These are phyloP conservation scores for Dasypolia templi DNA, from an alignment of 2,888 invertebrate species.

Conservation along the genomic window DNA sequence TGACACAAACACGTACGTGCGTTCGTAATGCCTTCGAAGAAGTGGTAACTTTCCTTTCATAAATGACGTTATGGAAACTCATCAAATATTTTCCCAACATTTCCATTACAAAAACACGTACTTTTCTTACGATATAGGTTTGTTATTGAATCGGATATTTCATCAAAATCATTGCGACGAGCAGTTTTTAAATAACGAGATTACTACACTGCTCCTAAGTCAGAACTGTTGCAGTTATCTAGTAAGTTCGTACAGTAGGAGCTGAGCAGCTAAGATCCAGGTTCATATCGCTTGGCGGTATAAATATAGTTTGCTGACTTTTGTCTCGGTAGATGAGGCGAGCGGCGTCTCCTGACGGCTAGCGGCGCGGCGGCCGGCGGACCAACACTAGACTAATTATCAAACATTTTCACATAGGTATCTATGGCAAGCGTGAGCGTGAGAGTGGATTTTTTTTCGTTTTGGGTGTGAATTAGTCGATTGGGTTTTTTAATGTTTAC, in stretches of 20 bases:
- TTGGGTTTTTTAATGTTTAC: conserved; percentile 91
- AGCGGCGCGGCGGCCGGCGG: conserved; percentile 88
- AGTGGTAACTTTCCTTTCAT: conserved; percentile 12
- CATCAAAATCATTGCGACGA: neutral
- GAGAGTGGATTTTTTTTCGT: conserved; percentile 90
- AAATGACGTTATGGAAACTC: conserved; percentile 7
- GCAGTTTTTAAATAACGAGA: conserved; percentile 21
- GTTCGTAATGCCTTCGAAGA: conserved; percentile 43
- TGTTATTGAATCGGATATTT: conserved; percentile 18
- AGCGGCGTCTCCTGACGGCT: conserved; percentile 86
- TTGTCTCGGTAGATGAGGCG: conserved; percentile 91
- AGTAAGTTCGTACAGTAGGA: too few relatives aligned
- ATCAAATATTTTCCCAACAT: conserved; percentile 9
- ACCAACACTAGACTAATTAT: conserved; percentile 89
- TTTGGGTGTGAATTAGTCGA: conserved; percentile 91
- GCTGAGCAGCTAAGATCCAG: conserved; percentile 56
- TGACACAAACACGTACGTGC: conserved; percentile 37
- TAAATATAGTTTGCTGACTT: conserved; percentile 82
- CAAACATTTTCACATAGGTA: conserved; percentile 91
- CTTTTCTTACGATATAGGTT: conserved; percentile 27
- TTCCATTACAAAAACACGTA: conserved; percentile 52
- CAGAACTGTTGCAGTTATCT: too few relatives aligned
- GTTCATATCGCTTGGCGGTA: conserved; percentile 63
- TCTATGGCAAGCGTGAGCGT: conserved; percentile 91
- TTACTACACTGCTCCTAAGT: conserved; percentile 18